phyloP scores from a whole-genome alignment of 2,888 invertebrate genomes.

The Orthonevra nobilis region DNA sequence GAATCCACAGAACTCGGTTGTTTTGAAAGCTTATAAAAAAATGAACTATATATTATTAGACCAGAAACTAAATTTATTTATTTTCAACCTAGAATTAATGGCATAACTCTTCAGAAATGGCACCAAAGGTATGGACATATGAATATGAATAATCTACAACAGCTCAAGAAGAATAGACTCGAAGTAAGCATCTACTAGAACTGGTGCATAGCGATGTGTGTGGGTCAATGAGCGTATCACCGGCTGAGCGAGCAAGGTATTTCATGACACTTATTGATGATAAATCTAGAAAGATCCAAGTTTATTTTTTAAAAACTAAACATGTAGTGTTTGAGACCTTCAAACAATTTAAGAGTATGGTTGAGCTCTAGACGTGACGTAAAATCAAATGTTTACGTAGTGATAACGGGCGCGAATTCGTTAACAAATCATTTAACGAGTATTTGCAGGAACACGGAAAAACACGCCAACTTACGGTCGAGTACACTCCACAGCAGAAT shows the following conservation, averaged over 20 bases:
- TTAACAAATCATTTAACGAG: constrained; percentile 51
- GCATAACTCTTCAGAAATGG: neutral
- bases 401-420: constrained; percentile 72
- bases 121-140: constrained; percentile 17
- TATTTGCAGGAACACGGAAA: constrained; percentile 70
- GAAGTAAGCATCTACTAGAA: constrained; percentile 27
- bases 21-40: constrained; percentile 28
- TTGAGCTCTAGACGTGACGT: constrained; percentile 53
- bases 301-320: constrained; percentile 58
- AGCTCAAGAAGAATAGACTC: neutral
- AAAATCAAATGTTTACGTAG: constrained; percentile 70
- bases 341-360: constrained; percentile 65
- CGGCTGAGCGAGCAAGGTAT: constrained; percentile 19
- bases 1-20: constrained; percentile 2
- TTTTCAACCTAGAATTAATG: constrained; percentile 3
- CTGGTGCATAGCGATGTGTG: constrained; percentile 25
- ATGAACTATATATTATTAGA: too few species aligned
- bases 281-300: constrained; percentile 43
- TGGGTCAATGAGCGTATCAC: constrained; percentile 11
- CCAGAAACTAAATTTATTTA: constrained; percentile 20
- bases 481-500: constrained; percentile 71
- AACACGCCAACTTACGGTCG: constrained; percentile 64
- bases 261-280: constrained; percentile 29
- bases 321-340: constrained; percentile 59
- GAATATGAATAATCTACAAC: constrained; percentile 7